Evolutionary conservation across 2,888 invertebrate genomes (phyloP), one percentile per base, ranked within the genome.

Genomic region (Malachius bipustulatus): DNA sequence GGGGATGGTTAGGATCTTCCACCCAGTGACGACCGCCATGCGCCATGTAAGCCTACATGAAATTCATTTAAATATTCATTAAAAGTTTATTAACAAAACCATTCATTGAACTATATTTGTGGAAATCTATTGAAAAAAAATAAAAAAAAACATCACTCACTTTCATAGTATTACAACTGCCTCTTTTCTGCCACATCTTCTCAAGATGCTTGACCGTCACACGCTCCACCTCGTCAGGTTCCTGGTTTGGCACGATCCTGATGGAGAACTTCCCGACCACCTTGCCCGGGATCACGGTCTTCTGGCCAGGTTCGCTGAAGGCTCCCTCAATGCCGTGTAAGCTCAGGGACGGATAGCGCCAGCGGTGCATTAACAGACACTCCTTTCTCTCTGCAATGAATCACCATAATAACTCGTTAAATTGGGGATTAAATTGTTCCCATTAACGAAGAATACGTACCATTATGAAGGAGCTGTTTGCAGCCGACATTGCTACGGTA

Each of bases 221-320:
- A 48, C 82, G 69, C 47, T 81, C 80, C n/a, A 94, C 77, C 49
- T 81, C 75, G 3, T 75, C 75, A 0, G 93, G 91, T 34, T 75
- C 73, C 70, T 94, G 93, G 59, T 96, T 70, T 1, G 97, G 97
- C n/a, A 98, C 97, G 48, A 93, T 76, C 35, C 98, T 77, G 46
- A 98, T 81, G 0, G 96, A 96, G 66, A 98, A 98, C 64, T 98
- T 98, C 13, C 96, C 97, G 51, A 77, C 81, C 1, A 97, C 94
- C 64, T 89, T 87, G 30, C 80, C 73, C 0, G 90, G 90, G 51
- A 91, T 96, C 0, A 97, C 94, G 35, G 97, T 97, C 61, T 97
- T 97, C 12, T 82, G 80, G 9, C 97, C 97, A 1, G 84, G 73
- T 45, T 88, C 94, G 59, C 81, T 82, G 56, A 94, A 94, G 4